Percentiles rank a stretch among this genome's conserved stretches.
These are phyloP conservation scores for Elmis aenea DNA, from an alignment of 2,888 invertebrate genomes.

Conservation along the genomic window DNA sequence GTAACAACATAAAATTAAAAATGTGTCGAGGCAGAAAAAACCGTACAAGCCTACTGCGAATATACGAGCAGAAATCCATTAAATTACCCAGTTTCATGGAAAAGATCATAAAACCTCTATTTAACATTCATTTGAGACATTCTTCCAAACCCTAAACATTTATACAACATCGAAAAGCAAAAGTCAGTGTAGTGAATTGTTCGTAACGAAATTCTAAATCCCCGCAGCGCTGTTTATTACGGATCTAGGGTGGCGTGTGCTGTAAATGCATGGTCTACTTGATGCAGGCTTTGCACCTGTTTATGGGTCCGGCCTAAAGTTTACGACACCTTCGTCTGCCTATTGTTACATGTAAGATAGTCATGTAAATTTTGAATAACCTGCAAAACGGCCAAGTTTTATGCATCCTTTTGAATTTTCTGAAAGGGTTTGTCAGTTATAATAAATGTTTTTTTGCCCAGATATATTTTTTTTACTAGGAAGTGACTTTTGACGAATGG, in stretches of 20 bases:
- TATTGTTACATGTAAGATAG: no score
- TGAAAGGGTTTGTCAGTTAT: no score
- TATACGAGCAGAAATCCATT: slow-evolving; percentile 8
- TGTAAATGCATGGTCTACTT: slow-evolving; percentile 27
- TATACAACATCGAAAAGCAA: slow-evolving; percentile 13
- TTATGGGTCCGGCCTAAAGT: slow-evolving; percentile 35
- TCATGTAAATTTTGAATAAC: no score
- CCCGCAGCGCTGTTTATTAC: slow-evolving; percentile 28
- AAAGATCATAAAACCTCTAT: slow-evolving; percentile 13
- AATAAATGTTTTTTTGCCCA: no score
- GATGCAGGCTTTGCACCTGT: slow-evolving; percentile 39
- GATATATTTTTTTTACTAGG: no score
- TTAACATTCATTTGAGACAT: slow-evolving; percentile 9
- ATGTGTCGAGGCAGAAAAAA: slow-evolving; percentile 9
- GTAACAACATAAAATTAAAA: no score
- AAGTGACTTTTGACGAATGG: no score
- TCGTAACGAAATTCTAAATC: slow-evolving; percentile 27
- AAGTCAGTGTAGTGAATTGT: slow-evolving; percentile 28
- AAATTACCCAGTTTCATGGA: slow-evolving; percentile 8
- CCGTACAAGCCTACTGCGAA: slow-evolving; percentile 2
- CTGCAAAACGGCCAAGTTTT: no score
- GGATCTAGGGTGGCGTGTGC: no score
- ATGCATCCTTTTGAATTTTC: no score
- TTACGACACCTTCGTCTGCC: slow-evolving; percentile 31
- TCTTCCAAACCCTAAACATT: slow-evolving; percentile 8